These are phyloP conservation scores for Psylliodes chrysocephalus DNA, from an alignment of 2,888 invertebrate genomes.

Conservation along the genomic window DNA sequence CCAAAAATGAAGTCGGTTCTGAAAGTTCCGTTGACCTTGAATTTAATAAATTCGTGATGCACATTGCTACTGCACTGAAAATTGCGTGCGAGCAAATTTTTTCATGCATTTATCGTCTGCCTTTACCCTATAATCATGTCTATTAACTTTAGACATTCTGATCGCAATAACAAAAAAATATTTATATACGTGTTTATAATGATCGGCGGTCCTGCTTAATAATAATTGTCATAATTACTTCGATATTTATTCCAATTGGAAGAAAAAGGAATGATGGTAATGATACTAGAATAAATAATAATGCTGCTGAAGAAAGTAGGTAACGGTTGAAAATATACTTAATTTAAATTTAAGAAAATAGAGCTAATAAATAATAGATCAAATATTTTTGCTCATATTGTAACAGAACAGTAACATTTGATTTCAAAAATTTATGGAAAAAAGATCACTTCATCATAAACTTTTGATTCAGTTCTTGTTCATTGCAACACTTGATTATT, in stretches of 20 bases:
- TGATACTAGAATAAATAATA: not conserved
- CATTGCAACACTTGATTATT: no score
- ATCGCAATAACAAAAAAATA: slow-evolving; percentile 48
- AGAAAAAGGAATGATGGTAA: not conserved
- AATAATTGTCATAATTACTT: not conserved
- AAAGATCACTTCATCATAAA: no score
- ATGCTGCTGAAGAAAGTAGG: not conserved
- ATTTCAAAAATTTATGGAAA: no score
- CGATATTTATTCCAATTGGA: slow-evolving; percentile 4
- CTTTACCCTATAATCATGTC: slow-evolving; percentile 51
- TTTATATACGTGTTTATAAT: slow-evolving; percentile 34
- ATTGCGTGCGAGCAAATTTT: slow-evolving; percentile 52
- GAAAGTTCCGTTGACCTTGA: no score
- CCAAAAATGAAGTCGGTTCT: no score
- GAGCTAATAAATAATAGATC: no score
- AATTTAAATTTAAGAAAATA: no score
- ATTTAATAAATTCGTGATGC: slow-evolving; percentile 39
- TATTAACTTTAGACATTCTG: slow-evolving; percentile 47
- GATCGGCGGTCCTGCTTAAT: slow-evolving; percentile 17
- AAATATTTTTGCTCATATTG: no score
- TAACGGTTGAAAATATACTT: no score
- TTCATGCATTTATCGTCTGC: slow-evolving; percentile 50
- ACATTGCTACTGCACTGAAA: slow-evolving; percentile 52
- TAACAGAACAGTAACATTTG: no score
- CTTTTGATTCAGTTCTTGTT: no score